phyloP scores from a whole-genome alignment of 1,140 invertebrate genomes.

The Paramacrobiotus metropolitanus region DNA sequence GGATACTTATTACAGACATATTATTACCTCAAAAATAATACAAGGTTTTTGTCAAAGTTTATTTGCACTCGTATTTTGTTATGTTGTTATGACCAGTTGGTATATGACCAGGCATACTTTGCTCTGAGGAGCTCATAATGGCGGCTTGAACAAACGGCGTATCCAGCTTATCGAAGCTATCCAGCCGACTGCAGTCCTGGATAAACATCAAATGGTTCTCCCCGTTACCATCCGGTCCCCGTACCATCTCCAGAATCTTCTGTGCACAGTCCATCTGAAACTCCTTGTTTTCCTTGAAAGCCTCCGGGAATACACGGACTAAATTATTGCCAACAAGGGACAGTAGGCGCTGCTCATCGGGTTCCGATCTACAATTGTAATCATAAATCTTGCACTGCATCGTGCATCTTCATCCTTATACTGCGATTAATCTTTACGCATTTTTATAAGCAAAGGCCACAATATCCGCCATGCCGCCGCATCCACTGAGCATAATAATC shows the following conservation, averaged over 20 bases:
- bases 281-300: background rate
- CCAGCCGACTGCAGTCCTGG: background rate
- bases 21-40: no score
- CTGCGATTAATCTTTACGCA: background rate
- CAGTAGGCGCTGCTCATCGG: background rate
- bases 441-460: background rate
- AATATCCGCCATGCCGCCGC: background rate
- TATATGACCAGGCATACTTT: no score
- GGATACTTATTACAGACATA: no score
- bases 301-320: no score
- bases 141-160: background rate
- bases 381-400: no score
- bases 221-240: background rate
- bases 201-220: background rate
- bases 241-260: background rate
- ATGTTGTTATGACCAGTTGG: no score
- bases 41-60: no score
- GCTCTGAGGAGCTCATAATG: background rate
- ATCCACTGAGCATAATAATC: background rate
- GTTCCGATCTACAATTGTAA: background rate
- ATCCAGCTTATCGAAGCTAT: background rate
- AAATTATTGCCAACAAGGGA: no score
- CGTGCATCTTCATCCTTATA: no score
- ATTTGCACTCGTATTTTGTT: no score
- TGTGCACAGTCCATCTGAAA: background rate